These are phyloP conservation scores for Thera britannica DNA, from an alignment of 2,888 invertebrate genomes.

Conservation along the genomic window DNA sequence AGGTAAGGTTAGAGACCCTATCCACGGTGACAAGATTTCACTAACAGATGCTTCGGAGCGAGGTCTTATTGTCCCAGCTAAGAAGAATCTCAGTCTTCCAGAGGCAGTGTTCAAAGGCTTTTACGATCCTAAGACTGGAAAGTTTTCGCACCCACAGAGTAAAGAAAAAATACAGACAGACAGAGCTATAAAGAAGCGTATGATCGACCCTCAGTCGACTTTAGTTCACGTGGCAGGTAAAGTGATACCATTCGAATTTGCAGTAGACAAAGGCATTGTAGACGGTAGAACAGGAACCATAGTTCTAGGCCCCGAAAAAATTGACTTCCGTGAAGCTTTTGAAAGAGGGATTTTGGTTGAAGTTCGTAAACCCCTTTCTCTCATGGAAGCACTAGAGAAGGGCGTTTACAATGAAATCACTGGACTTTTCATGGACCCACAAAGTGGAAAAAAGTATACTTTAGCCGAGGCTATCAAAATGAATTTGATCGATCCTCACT, in stretches of 20 bases:
- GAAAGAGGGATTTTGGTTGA: constrained; percentile 93
- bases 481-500: constrained; percentile 92
- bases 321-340: constrained; percentile 94
- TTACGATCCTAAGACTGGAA: constrained; percentile 93
- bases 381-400: constrained; percentile 92
- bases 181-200: constrained; percentile 92
- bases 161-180: constrained; percentile 92
- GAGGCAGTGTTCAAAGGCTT: constrained; percentile 97
- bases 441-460: constrained; percentile 90
- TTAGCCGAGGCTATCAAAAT: constrained; percentile 92
- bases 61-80: constrained; percentile 92
- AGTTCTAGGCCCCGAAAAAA: constrained; percentile 84
- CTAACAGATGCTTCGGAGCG: constrained; percentile 93
- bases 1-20: constrained; percentile 92
- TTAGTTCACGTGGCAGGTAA: constrained; percentile 92
- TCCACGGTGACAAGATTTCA: constrained; percentile 89
- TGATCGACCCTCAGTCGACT: constrained; percentile 94
- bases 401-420: constrained; percentile 91
- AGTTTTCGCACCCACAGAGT: constrained; percentile 92
- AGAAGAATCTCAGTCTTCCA: constrained; percentile 92
- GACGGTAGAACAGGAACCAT: constrained; percentile 91
- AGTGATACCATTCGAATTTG: constrained; percentile 92
- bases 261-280: constrained; percentile 90
- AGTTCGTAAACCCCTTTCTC: constrained; percentile 91
- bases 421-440: constrained; percentile 93